phyloP scores from a whole-genome alignment of 2,113 vertebrate genomes.

The Aythya baeri region DNA sequence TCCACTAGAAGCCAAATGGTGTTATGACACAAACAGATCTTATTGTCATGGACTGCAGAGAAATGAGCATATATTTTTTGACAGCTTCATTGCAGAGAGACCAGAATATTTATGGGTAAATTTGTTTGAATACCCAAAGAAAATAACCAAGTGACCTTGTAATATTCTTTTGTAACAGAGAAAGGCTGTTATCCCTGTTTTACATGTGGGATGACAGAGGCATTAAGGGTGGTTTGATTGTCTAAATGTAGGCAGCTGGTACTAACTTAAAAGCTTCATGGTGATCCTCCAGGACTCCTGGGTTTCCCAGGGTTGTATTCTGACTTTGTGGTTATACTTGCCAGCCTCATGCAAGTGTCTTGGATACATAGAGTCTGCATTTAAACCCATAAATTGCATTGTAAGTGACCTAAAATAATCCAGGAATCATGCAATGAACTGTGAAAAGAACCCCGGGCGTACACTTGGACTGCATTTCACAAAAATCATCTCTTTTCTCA shows the following conservation, averaged over 20 bases:
- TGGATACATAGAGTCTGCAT: not conserved
- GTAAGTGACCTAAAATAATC: not conserved
- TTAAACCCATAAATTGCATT: not conserved
- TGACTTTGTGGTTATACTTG: not conserved
- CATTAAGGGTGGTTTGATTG: not conserved
- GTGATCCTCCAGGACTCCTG: not conserved
- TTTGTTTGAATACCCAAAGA: not conserved
- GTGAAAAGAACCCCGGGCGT: not conserved
- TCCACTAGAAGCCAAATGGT: not conserved
- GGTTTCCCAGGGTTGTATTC: not conserved
- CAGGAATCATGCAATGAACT: not conserved
- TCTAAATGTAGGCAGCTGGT: not conserved
- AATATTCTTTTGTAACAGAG: not conserved
- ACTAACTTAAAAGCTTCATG: not conserved
- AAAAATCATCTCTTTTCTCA: not conserved
- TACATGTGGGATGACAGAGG: not conserved
- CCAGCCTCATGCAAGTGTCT: not conserved
- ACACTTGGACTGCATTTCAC: not conserved
- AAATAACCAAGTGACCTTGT: not conserved
- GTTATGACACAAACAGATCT: not conserved
- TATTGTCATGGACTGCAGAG: not conserved
- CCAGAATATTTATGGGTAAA: not conserved
- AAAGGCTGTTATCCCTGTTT: accelerated
- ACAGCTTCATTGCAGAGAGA: not conserved
- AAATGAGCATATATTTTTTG: not conserved